A percentile compares a stretch with the other conserved stretches of the same genome.
Evolutionary conservation across 2,797 vertebrate species (phyloP).

Genomic region (Chaunax sp.): DNA sequence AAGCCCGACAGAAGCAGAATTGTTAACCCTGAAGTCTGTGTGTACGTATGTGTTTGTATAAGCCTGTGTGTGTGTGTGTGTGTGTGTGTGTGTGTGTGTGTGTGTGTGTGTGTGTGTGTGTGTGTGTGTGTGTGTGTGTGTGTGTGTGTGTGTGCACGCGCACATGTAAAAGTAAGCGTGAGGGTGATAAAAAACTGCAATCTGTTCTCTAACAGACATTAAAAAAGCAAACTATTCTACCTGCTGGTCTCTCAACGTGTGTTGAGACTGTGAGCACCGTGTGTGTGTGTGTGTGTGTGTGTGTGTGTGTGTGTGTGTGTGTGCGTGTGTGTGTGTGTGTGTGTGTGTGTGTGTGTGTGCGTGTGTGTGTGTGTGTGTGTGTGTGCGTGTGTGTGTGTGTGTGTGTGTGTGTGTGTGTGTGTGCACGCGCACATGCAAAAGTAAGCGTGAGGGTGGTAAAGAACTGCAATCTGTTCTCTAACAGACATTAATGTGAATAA

Average conservation of each 20-base stretch:
- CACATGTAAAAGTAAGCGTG: conserved; percentile 42
- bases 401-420: conserved; percentile 12
- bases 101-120: conserved; percentile 24
- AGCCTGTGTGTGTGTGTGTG: conserved; percentile 22
- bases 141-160: conserved; percentile 18
- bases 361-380: conserved; percentile 16
- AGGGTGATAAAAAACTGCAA: conserved; percentile 59
- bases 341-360: conserved; percentile 22
- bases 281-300: background rate
- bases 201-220: conserved; percentile 67
- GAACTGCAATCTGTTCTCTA: conserved; percentile 71
- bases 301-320: conserved; percentile 20
- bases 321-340: conserved; percentile 25
- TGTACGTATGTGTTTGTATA: conserved; percentile 18
- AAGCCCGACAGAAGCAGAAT: conserved; percentile 22
- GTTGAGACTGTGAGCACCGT: background rate
- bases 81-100: conserved; percentile 31
- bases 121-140: conserved; percentile 20
- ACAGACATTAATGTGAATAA: conserved; percentile 37
- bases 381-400: conserved; percentile 26
- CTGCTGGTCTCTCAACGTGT: no score
- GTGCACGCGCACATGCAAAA: conserved; percentile 38
- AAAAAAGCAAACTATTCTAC: no score
- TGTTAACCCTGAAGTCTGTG: conserved; percentile 43
- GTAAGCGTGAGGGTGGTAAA: conserved; percentile 47